A percentile compares a stretch with the other conserved stretches of the same genome.
Evolutionary conservation across 2,113 vertebrate species (phyloP).

Genomic region (Chitala chitala): DNA sequence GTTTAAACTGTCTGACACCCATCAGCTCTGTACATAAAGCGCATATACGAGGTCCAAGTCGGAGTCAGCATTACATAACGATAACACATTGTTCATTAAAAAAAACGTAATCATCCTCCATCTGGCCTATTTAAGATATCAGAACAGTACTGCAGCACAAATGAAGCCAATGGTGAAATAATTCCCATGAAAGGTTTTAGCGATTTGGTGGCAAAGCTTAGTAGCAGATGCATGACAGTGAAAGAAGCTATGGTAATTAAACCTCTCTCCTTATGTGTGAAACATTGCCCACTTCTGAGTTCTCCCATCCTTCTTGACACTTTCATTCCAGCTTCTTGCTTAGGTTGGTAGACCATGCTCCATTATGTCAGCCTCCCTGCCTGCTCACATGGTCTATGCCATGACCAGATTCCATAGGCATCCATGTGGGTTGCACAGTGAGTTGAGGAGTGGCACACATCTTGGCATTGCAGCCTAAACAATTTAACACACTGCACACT

Average conservation of each 20-base stretch:
- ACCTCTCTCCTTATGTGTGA: background rate
- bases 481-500: background rate
- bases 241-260: background rate
- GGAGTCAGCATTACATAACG: background rate
- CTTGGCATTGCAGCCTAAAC: background rate
- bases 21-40: background rate
- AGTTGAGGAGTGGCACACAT: background rate
- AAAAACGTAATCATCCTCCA: too few relatives aligned
- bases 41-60: background rate
- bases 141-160: background rate
- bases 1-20: background rate
- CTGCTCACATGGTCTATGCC: background rate
- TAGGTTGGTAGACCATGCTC: background rate
- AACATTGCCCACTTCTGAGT: background rate
- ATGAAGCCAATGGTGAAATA: background rate
- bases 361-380: background rate
- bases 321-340: background rate
- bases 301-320: background rate
- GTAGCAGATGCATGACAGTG: background rate
- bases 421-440: background rate
- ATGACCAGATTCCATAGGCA: slow-evolving; percentile 5
- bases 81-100: background rate
- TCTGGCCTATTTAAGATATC: background rate
- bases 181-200: background rate
- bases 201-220: background rate